These are phyloP conservation scores for Iguana delicatissima DNA, from an alignment of 2,797 vertebrate species.

Conservation along the genomic window DNA sequence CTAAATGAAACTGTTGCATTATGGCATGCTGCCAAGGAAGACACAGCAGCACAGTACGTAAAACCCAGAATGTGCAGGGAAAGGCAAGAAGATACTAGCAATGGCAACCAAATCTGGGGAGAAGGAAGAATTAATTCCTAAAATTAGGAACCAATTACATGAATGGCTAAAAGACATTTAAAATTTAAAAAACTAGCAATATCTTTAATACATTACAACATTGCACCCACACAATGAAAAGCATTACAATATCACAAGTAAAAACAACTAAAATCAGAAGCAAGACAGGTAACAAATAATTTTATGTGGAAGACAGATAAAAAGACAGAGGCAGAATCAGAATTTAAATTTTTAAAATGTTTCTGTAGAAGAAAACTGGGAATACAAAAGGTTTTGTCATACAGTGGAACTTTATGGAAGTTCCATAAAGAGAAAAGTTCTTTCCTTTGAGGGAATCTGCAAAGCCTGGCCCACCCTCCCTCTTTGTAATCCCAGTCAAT, in stretches of 20 bases:
- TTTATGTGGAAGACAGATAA: background rate
- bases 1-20: background rate
- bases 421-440: background rate
- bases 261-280: background rate
- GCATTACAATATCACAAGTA: background rate
- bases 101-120: background rate
- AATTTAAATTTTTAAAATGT: background rate
- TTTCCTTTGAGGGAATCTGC: background rate
- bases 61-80: background rate
- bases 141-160: background rate
- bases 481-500: background rate
- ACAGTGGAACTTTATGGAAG: no score
- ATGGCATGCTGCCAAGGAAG: background rate
- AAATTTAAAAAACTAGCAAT: background rate
- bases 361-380: background rate
- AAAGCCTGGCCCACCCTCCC: background rate
- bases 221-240: background rate
- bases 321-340: background rate
- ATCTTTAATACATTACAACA: background rate
- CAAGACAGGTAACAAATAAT: background rate
- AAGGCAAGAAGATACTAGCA: background rate
- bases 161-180: background rate
- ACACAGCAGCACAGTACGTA: background rate
- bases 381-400: background rate
- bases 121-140: background rate